These are phyloP conservation scores for Cinclus mexicanus DNA, from an alignment of 2,113 vertebrate genomes.

Conservation along the genomic window DNA sequence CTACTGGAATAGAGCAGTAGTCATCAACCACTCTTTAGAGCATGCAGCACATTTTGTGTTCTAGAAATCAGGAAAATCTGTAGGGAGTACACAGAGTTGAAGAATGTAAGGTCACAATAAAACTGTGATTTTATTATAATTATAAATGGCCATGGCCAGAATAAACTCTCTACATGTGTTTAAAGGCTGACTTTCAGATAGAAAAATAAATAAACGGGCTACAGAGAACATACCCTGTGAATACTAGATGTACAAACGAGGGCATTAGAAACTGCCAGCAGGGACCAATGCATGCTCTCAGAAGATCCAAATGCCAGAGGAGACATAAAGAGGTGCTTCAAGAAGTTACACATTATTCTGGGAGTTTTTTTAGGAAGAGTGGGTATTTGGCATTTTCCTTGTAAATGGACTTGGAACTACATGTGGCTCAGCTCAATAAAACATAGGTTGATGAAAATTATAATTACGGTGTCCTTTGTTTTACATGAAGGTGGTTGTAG, in stretches of 20 bases:
- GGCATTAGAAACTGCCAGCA: neutral
- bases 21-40: neutral
- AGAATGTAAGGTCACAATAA: neutral
- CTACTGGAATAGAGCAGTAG: neutral
- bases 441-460: neutral
- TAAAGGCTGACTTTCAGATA: neutral
- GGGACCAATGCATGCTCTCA: neutral
- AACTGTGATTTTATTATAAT: neutral
- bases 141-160: neutral
- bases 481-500: neutral
- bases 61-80: neutral
- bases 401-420: neutral
- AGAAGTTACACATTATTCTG: neutral
- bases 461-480: neutral
- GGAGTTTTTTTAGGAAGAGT: neutral
- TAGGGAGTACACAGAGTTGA: neutral
- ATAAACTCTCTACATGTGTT: neutral
- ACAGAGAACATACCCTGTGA: neutral
- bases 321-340: neutral
- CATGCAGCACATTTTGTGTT: neutral
- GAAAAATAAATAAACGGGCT: neutral
- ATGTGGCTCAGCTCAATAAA: neutral
- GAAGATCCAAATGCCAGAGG: neutral
- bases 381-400: neutral
- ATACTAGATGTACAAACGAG: neutral